Evolutionary conservation across 2,888 invertebrate species (phyloP).

Genomic region (Tipula helvola): DNA sequence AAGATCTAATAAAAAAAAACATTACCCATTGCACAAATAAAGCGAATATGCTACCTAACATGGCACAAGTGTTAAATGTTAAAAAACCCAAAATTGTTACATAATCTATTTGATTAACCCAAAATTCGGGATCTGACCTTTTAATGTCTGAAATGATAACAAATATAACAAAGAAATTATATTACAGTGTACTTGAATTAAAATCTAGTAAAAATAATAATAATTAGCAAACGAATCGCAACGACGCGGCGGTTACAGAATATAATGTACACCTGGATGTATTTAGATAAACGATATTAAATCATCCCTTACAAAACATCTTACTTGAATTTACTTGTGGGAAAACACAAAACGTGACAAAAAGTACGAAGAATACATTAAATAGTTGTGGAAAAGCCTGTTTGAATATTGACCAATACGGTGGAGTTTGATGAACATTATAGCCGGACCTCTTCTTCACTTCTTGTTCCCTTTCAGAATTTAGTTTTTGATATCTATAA

Average conservation of each 20-base stretch:
- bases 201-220: too few species aligned
- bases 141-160: slow-evolving; percentile 45
- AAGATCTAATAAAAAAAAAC: not conserved
- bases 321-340: slow-evolving; percentile 73
- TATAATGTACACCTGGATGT: too few species aligned
- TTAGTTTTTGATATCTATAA: slow-evolving; percentile 70
- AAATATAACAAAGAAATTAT: not conserved
- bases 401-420: slow-evolving; percentile 55
- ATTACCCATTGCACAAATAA: slow-evolving; percentile 66
- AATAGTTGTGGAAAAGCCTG: slow-evolving; percentile 71
- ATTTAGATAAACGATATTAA: slow-evolving; percentile 16
- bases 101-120: slow-evolving; percentile 45
- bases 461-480: slow-evolving; percentile 39
- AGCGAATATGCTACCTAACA: slow-evolving; percentile 81
- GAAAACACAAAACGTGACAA: slow-evolving; percentile 80
- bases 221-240: too few species aligned
- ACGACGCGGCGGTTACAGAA: too few species aligned
- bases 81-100: slow-evolving; percentile 73
- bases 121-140: slow-evolving; percentile 22
- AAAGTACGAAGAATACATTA: slow-evolving; percentile 87
- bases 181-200: too few species aligned
- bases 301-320: not conserved
- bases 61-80: slow-evolving; percentile 86
- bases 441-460: slow-evolving; percentile 31
- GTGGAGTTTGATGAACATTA: slow-evolving; percentile 20